phyloP scores from a whole-genome alignment of 2,797 vertebrate species.

The Rhincodon typus region DNA sequence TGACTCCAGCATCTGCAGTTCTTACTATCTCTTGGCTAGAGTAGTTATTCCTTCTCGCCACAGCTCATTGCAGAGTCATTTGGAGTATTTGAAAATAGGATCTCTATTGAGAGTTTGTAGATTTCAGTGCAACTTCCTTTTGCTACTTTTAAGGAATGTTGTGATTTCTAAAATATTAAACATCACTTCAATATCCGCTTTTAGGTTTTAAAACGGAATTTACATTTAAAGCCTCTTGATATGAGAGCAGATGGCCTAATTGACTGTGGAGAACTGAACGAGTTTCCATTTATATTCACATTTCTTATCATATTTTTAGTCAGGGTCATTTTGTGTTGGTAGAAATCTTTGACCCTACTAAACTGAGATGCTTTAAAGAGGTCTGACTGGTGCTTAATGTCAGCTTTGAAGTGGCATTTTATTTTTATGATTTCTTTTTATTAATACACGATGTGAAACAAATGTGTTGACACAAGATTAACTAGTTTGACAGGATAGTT shows the following conservation, averaged over 20 bases:
- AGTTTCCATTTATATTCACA: background rate
- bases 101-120: background rate
- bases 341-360: conserved; percentile 12
- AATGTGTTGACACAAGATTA: conserved; percentile 37
- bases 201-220: background rate
- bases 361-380: background rate
- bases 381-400: conserved; percentile 22
- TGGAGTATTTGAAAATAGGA: background rate
- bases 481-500: conserved; percentile 29
- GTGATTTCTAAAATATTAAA: background rate
- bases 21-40: no score
- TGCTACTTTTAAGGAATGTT: background rate
- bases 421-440: conserved; percentile 34
- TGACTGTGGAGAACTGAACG: background rate
- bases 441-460: conserved; percentile 35
- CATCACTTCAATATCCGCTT: background rate
- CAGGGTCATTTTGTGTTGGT: background rate
- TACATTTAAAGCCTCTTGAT: background rate
- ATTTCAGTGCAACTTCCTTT: background rate
- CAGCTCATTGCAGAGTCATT: background rate
- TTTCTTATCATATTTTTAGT: background rate
- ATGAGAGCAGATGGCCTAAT: background rate
- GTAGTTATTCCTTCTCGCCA: background rate
- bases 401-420: conserved; percentile 32
- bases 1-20: no score